Conservation (phyloP, 2,113 vertebrate genomes). For the Sebastes fasciatus region DNA sequence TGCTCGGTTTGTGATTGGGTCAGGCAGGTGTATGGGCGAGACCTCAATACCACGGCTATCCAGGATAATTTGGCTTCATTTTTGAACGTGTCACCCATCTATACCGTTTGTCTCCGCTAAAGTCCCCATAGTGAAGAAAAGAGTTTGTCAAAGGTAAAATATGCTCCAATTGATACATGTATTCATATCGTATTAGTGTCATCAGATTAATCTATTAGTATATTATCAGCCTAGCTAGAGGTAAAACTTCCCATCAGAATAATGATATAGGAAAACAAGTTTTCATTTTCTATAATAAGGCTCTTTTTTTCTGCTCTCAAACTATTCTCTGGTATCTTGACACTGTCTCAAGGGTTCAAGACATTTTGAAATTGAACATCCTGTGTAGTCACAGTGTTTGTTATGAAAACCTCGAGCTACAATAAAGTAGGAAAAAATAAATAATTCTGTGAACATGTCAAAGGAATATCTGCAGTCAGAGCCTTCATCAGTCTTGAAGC, state of each 20-base stretch:
- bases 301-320: constrained; percentile 10
- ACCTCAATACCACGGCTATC: too few relatives aligned
- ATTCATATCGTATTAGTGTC: background rate
- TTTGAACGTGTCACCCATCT: too few relatives aligned
- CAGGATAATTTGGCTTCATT: too few relatives aligned
- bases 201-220: background rate
- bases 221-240: background rate
- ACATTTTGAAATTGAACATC: constrained; percentile 41
- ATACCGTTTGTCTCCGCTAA: background rate
- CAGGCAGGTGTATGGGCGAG: too few relatives aligned
- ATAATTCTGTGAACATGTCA: constrained; percentile 45
- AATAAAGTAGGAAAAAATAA: constrained; percentile 17
- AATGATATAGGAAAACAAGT: background rate
- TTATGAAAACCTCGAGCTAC: constrained; percentile 31
- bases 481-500: constrained; percentile 32
- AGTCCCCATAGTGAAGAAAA: background rate
- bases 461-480: constrained; percentile 36
- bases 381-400: constrained; percentile 36
- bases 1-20: too few relatives aligned
- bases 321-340: constrained; percentile 26
- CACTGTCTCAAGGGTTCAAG: constrained; percentile 22
- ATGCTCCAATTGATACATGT: too few relatives aligned
- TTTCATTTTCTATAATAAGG: background rate
- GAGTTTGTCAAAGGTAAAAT: background rate
- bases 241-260: background rate